Base-by-base conservation (phyloP, 2,888 invertebrate genomes). In the Temnothorax ravouxi region DNA sequence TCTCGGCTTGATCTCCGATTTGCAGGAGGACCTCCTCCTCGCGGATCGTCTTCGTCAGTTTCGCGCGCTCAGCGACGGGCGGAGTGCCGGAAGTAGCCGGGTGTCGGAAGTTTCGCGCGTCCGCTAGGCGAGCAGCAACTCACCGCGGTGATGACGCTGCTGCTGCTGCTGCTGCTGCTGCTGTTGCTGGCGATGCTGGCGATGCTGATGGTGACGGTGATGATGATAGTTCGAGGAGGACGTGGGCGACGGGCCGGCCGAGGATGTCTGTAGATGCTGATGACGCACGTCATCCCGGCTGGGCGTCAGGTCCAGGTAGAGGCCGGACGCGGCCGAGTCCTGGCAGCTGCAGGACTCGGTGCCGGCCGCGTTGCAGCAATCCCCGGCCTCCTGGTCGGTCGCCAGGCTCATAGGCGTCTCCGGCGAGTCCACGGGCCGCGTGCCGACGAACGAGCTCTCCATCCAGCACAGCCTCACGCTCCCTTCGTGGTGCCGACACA, bases 381-480 rank as follows among this genome's bases (percentile, higher is more conserved):
- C 91, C 80, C 94, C 94, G 87, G 92, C 91, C 67, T 94, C 94
- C 66, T 77, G 77, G 9, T 80, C 79, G 50, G 93, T 95, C 66
- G 92, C 92, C 89, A 94, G 90, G 87, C 93, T 96, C 91, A 97
- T 95, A 56, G 98, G 98, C 85, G 98, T 98, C 95, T 98, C 97
- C 25, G 98, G 98, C 69, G 98, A 97, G 91, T 98, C 98, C 93
- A 98, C 95, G 3, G 98, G 98, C 92, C 97, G 97, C 92, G 97
- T 97, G 91, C 97, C 97, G 86, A 98, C 97, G 95, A 99, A 99
- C 88, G 98, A 98, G 95, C 98, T 98, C 95, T 99, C 99, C 94
- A 98, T 96, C 98, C 99, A 98, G 95, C 97, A 98, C 92, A 98
- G 95, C 92, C 97, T 96, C 93, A 96, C 96, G 94, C 97, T 97